Conservation (phyloP, 2,888 invertebrate species). For the Pogonocherus hispidulus region DNA sequence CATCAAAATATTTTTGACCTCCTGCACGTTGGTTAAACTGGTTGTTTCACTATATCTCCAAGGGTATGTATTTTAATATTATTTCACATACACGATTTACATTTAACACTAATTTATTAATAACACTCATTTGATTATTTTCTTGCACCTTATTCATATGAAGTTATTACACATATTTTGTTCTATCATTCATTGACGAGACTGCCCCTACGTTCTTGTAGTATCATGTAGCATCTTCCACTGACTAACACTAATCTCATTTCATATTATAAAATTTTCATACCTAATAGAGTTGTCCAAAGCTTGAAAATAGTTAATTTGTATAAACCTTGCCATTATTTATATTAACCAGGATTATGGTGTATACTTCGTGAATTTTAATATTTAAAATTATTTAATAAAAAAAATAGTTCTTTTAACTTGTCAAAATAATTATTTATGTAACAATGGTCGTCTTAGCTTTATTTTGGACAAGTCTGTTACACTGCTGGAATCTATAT, state of each 20-base stretch:
- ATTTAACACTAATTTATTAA: constrained; percentile 7
- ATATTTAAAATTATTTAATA: too few relatives aligned
- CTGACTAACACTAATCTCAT: neutral
- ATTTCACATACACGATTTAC: constrained; percentile 9
- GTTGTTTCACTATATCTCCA: constrained; percentile 19
- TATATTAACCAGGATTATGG: too few relatives aligned
- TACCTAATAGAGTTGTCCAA: too few relatives aligned
- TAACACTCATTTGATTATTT: constrained; percentile 1
- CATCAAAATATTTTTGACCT: constrained; percentile 35
- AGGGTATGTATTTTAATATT: constrained; percentile 34
- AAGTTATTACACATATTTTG: constrained; percentile 8
- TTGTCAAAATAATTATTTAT: too few relatives aligned
- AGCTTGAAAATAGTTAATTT: too few relatives aligned
- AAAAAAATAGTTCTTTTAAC: too few relatives aligned
- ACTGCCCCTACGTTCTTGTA: neutral
- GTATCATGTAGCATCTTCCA: neutral
- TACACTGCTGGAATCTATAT: too few relatives aligned
- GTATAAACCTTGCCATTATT: too few relatives aligned
- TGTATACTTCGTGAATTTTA: too few relatives aligned
- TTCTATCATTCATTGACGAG: neutral
- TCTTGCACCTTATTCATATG: constrained; percentile 21
- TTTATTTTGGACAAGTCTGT: too few relatives aligned
- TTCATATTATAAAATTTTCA: neutral
- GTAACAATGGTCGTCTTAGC: too few relatives aligned
- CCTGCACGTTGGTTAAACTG: constrained; percentile 37